Evolutionary conservation across 1,140 invertebrate genomes (phyloP).

Genomic region (Polyergus mexicanus): DNA sequence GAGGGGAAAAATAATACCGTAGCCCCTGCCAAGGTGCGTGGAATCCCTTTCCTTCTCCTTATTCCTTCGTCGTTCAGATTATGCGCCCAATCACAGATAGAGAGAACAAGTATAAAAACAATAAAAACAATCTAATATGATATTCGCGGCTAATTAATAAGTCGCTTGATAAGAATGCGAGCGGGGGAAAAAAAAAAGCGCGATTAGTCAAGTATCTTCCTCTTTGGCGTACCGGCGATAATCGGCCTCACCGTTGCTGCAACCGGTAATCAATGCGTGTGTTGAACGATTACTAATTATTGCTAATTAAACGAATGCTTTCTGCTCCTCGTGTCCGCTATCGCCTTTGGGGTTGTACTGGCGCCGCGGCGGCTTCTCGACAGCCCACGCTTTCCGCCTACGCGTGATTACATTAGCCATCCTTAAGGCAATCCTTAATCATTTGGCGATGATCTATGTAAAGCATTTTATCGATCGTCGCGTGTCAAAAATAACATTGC

Average conservation of each 20-base stretch:
- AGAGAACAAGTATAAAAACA: background rate
- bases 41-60: no score
- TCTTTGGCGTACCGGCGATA: slow-evolving; percentile 69
- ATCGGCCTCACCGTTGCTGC: slow-evolving; percentile 73
- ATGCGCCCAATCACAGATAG: background rate
- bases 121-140: background rate
- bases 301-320: slow-evolving; percentile 80
- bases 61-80: background rate
- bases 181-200: background rate
- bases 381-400: slow-evolving; percentile 69
- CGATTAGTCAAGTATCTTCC: slow-evolving; percentile 65
- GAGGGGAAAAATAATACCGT: slow-evolving; percentile 52
- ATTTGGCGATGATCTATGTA: slow-evolving; percentile 50
- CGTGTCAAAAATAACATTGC: slow-evolving; percentile 9
- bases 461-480: slow-evolving; percentile 45
- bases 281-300: slow-evolving; percentile 80
- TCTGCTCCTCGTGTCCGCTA: slow-evolving; percentile 67
- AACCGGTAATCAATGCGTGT: slow-evolving; percentile 56
- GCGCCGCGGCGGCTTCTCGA: slow-evolving; percentile 59
- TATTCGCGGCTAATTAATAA: slow-evolving; percentile 72
- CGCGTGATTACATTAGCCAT: slow-evolving; percentile 65
- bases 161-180: slow-evolving; percentile 64
- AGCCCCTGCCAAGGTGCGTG: slow-evolving; percentile 4
- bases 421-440: no score
- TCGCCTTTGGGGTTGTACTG: slow-evolving; percentile 75